These are phyloP conservation scores for Clitarchus hookeri DNA, from an alignment of 2,888 invertebrate genomes.

Conservation along the genomic window DNA sequence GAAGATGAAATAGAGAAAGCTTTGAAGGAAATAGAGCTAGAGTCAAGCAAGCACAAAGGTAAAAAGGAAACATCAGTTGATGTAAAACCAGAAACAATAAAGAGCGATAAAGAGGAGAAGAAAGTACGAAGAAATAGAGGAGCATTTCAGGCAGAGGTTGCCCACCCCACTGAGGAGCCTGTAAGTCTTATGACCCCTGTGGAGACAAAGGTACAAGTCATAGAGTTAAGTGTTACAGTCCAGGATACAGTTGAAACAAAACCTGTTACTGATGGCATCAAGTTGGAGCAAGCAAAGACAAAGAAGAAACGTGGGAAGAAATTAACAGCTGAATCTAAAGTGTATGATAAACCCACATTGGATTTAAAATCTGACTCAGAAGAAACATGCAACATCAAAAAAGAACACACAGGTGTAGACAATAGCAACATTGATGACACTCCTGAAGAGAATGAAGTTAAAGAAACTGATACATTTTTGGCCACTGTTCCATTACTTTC, in stretches of 20 bases:
- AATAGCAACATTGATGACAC: neutral
- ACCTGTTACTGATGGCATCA: conserved; percentile 15
- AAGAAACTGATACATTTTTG: neutral
- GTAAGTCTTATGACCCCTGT: neutral
- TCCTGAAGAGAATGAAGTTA: neutral
- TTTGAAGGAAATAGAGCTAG: conserved; percentile 54
- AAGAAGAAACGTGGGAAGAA: conserved; percentile 40
- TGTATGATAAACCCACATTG: conserved; percentile 43
- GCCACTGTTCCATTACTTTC: neutral
- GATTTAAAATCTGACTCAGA: neutral
- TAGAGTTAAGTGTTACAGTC: neutral
- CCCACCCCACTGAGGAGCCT: conserved; percentile 18
- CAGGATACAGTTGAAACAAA: neutral
- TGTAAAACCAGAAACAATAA: conserved; percentile 17
- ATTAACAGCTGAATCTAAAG: conserved; percentile 16
- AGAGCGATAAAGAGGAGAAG: conserved; percentile 19
- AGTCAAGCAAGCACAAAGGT: conserved; percentile 29
- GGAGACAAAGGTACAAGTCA: neutral
- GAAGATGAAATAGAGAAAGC: conserved; percentile 58
- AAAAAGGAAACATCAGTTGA: conserved; percentile 29
- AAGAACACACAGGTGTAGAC: neutral
- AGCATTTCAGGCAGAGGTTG: conserved; percentile 19
- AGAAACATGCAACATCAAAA: conserved; percentile 43
- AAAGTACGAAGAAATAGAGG: conserved; percentile 23
- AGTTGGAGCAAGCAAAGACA: conserved; percentile 44